Evolutionary conservation across 2,888 invertebrate species (phyloP), one percentile per base, ranked within the genome.

Genomic region (Synanthedon myopaeformis): DNA sequence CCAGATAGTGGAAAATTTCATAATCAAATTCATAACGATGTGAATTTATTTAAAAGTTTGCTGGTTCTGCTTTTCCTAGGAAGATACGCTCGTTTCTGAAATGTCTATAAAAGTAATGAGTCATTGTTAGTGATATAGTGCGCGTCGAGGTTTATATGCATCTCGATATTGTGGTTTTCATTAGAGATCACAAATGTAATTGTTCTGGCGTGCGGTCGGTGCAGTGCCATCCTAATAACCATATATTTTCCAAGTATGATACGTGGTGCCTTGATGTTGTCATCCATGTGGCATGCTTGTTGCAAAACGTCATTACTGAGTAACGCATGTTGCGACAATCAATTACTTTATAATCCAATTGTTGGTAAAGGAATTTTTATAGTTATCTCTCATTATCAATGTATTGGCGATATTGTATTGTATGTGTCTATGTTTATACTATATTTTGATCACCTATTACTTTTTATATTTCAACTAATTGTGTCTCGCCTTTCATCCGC

Each of bases 201-300:
- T 74, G 77, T 63, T 66, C 63, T 76, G 85, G 79, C 85, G 69
- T 86, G 86, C 66, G 85, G 86, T 86, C 65, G 71, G 71, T 57
- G 57, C 60, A 59, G 69, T 82, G 80, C 76, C 79, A 74, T 82
- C 81, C 68, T 70, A 79, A 82, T 82, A 76, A 79, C 65, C 76
- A 78, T 76, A 35, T 35, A 78, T 76, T 70, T 75, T 72, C 71
- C 67, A 65, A 63, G 62, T 66, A 60, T 66, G 76, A 79, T 77
- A 75, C 67, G 61, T 71, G 58, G 67, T 69, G 64, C 79, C 80
- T 81, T 78, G 80, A 63, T 69, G 65, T 56, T 74, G 71, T 70
- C 74, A 69, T 61, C 55, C 59, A 59, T 61, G 62, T 63, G 60
- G 57, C 63, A 64, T 63, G 61, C 62, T 59, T 60, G 62, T 64